Evolutionary conservation across 2,888 invertebrate genomes (phyloP).

Genomic region (Spilosoma lubricipeda): DNA sequence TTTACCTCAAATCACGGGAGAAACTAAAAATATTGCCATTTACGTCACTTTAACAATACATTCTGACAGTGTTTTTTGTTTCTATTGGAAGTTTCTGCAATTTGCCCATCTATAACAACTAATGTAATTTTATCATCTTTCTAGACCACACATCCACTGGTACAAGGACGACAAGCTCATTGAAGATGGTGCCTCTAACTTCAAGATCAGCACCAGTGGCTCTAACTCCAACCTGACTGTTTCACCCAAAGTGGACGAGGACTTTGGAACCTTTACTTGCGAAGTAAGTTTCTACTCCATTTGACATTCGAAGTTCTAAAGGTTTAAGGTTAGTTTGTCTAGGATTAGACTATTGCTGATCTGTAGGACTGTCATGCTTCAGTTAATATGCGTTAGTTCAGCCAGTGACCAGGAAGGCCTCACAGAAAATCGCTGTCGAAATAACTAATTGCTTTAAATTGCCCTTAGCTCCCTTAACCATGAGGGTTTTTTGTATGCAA

Average conservation of each 20-base stretch:
- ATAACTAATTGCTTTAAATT: too few species aligned
- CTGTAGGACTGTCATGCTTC: neutral
- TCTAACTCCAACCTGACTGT: constrained; percentile 73
- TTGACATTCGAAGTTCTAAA: neutral
- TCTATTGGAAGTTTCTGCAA: neutral
- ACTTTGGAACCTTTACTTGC: constrained; percentile 79
- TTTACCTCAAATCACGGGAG: too few species aligned
- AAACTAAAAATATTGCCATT: too few species aligned
- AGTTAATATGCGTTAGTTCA: neutral
- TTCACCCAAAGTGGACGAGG: constrained; percentile 58
- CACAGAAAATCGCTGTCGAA: too few species aligned
- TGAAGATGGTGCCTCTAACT: constrained; percentile 56
- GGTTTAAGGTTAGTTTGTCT: neutral
- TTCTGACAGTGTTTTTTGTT: neutral
- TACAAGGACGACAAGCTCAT: constrained; percentile 71
- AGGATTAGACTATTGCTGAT: too few species aligned
- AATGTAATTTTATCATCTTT: constrained; percentile 15
- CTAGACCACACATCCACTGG: constrained; percentile 73
- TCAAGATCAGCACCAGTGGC: constrained; percentile 60
- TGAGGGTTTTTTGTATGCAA: too few species aligned
- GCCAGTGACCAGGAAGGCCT: neutral
- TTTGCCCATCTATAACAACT: neutral
- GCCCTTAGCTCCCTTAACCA: too few species aligned
- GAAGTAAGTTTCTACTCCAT: constrained; percentile 59
- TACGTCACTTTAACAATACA: too few species aligned